Evolutionary conservation across 1,140 invertebrate genomes (phyloP).

Genomic region (Drosophila pachea): DNA sequence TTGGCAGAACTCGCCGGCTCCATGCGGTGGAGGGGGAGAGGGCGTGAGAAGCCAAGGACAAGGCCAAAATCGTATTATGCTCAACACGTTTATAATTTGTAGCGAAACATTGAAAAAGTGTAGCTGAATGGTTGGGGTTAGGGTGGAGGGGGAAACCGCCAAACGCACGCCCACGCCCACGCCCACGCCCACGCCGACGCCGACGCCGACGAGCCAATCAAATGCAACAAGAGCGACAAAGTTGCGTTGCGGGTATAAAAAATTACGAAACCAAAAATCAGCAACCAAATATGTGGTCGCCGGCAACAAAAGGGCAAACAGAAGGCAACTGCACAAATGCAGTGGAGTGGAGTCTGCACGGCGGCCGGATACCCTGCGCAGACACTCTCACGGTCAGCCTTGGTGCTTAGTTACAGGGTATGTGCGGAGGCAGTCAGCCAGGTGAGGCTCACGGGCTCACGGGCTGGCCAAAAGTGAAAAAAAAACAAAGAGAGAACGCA

Average conservation of each 20-base stretch:
- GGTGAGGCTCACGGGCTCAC: too few species aligned
- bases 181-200: slow-evolving; percentile 14
- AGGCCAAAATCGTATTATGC: slow-evolving; percentile 11
- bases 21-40: too few species aligned
- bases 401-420: too few species aligned
- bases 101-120: slow-evolving; percentile 27
- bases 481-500: too few species aligned
- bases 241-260: slow-evolving; percentile 66
- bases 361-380: slow-evolving; percentile 13
- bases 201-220: slow-evolving; percentile 48
- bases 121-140: background rate
- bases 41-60: slow-evolving; percentile 9
- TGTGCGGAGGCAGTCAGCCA: too few species aligned
- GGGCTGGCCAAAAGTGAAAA: too few species aligned
- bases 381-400: too few species aligned
- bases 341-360: background rate
- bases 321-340: slow-evolving; percentile 36
- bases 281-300: slow-evolving; percentile 77
- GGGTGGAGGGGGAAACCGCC: slow-evolving; percentile 62
- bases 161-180: slow-evolving; percentile 55
- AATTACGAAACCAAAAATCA: slow-evolving; percentile 78
- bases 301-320: slow-evolving; percentile 73
- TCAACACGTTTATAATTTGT: slow-evolving; percentile 45
- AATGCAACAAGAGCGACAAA: slow-evolving; percentile 53
- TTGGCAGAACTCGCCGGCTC: too few species aligned